A percentile compares a stretch with the other conserved stretches of the same genome.
phyloP scores from a whole-genome alignment of 2,797 vertebrate species.

The Brachymystax lenok region DNA sequence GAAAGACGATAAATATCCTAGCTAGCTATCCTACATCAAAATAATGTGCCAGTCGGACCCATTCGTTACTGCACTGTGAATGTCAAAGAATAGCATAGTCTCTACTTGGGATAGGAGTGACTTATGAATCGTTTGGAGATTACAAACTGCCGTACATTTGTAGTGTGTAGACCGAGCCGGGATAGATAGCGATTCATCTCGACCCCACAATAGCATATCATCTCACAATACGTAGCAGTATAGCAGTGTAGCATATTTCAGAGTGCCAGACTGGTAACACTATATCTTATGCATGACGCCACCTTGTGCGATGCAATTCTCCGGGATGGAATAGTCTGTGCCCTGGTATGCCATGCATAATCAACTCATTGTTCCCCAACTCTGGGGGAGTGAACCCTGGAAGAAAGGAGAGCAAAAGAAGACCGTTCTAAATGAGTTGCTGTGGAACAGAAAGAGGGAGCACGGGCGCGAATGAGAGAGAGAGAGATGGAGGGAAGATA shows the following conservation, averaged over 20 bases:
- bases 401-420: slow-evolving; percentile 30
- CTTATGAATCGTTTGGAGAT: slow-evolving; percentile 4
- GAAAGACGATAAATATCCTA: slow-evolving; percentile 14
- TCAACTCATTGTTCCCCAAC: slow-evolving; percentile 61
- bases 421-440: slow-evolving; percentile 52
- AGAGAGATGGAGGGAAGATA: background rate
- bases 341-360: slow-evolving; percentile 61
- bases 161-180: slow-evolving; percentile 6
- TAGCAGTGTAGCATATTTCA: slow-evolving; percentile 29
- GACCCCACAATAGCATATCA: slow-evolving; percentile 25
- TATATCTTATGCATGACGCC: slow-evolving; percentile 42
- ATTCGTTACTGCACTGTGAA: slow-evolving; percentile 23
- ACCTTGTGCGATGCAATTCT: slow-evolving; percentile 37
- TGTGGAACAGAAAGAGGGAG: slow-evolving; percentile 16
- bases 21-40: background rate
- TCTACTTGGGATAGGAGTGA: slow-evolving; percentile 7
- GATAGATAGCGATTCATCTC: slow-evolving; percentile 33
- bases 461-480: slow-evolving; percentile 15
- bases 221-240: slow-evolving; percentile 4
- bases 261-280: slow-evolving; percentile 30
- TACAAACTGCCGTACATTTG: slow-evolving; percentile 16
- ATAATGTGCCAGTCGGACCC: slow-evolving; percentile 5
- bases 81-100: slow-evolving; percentile 13
- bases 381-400: slow-evolving; percentile 49
- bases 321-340: slow-evolving; percentile 42